Conservation (phyloP, 2,888 invertebrate genomes). For the Lithophane leautieri region DNA sequence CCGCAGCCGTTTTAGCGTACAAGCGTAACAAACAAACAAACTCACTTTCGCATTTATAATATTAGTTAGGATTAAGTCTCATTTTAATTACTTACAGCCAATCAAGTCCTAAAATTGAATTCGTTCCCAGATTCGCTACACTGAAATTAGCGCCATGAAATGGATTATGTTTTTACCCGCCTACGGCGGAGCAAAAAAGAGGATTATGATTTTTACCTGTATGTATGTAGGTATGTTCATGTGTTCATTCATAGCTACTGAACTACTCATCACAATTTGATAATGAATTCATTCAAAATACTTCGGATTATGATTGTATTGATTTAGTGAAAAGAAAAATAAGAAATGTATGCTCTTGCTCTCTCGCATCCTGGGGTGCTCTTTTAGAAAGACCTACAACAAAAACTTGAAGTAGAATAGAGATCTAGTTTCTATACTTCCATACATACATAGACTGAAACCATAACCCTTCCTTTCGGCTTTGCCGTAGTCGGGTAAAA, state of each 20-base stretch:
- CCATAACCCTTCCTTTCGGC: no score
- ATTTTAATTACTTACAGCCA: conserved; percentile 28
- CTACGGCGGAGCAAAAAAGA: no score
- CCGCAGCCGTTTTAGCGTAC: no score
- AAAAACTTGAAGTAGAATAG: background rate
- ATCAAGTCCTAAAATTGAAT: conserved; percentile 29
- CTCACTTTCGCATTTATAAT: no score
- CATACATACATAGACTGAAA: no score
- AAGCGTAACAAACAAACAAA: no score
- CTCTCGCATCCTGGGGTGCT: background rate
- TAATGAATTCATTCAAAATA: background rate
- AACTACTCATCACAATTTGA: no score
- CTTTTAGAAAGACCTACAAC: background rate
- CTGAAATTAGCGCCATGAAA: conserved; percentile 34
- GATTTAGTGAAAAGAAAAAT: background rate
- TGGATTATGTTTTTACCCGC: conserved; percentile 6
- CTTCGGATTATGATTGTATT: background rate
- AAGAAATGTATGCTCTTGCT: background rate
- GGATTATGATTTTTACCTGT: no score
- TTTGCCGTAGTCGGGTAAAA: background rate
- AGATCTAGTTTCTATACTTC: conserved; percentile 14
- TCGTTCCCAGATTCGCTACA: conserved; percentile 25
- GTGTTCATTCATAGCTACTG: no score
- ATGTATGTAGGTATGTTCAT: no score
- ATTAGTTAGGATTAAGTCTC: background rate